Conservation (phyloP, 1,140 invertebrate species). For the Pteromalus puparum region DNA sequence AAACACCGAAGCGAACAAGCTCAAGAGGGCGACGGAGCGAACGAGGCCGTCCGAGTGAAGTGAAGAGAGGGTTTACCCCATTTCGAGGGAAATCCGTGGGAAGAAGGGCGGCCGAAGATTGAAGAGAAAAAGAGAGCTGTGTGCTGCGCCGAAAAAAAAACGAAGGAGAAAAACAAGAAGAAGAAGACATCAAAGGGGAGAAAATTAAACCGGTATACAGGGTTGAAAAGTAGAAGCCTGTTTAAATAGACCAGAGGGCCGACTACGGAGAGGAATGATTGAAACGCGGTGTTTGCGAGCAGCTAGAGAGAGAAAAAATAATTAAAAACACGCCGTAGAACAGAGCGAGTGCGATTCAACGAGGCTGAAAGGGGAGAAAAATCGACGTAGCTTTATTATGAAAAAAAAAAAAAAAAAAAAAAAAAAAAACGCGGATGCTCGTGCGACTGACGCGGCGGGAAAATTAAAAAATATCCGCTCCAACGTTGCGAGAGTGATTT, state of each 20-base stretch:
- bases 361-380: background rate
- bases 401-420: background rate
- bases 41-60: background rate
- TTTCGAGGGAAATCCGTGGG: background rate
- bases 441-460: background rate
- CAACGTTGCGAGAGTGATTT: no score
- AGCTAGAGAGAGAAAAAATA: background rate
- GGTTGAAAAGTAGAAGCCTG: background rate
- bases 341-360: no score
- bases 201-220: background rate
- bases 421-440: background rate
- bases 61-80: conserved; percentile 4
- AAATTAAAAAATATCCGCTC: conserved; percentile 14
- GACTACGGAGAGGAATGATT: conserved; percentile 23
- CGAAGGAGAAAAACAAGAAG: background rate
- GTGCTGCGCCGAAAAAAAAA: background rate
- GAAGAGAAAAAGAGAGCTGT: background rate
- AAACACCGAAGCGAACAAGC: background rate
- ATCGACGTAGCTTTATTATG: conserved; percentile 14
- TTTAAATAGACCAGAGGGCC: conserved; percentile 4
- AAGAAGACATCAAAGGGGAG: background rate
- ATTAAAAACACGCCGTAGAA: background rate
- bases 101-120: conserved; percentile 7
- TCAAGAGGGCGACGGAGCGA: background rate
- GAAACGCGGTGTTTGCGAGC: background rate